These are phyloP conservation scores for Lepidocyrtinus sp. DNA, from an alignment of 2,888 invertebrate genomes.

Conservation along the genomic window DNA sequence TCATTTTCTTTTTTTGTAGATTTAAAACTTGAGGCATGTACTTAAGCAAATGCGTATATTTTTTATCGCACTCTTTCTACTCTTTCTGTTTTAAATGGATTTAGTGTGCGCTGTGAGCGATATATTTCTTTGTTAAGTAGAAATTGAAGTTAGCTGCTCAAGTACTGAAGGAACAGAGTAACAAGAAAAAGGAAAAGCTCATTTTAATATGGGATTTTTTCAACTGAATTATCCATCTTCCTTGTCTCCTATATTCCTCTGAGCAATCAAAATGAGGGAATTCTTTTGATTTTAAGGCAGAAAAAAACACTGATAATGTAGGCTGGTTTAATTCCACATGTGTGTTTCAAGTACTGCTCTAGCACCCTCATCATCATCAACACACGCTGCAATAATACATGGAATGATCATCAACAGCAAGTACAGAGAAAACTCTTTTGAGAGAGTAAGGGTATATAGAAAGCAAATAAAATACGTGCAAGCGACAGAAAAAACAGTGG, in stretches of 20 bases:
- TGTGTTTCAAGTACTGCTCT: conserved; percentile 38
- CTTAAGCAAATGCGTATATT: conserved; percentile 40
- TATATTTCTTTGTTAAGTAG: conserved; percentile 45
- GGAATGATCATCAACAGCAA: conserved; percentile 3
- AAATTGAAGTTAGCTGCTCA: conserved; percentile 52
- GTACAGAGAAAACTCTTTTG: neutral
- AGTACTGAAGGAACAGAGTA: neutral
- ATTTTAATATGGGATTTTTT: conserved; percentile 30
- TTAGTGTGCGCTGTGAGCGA: conserved; percentile 26
- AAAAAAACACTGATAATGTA: conserved; percentile 44
- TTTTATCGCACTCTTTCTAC: conserved; percentile 16
- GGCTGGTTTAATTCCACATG: conserved; percentile 49
- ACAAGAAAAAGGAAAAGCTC: conserved; percentile 39
- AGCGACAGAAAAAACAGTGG: neutral
- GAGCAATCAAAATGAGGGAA: conserved; percentile 56
- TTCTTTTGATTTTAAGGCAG: conserved; percentile 50
- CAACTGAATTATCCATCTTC: neutral
- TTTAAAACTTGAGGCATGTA: conserved; percentile 44
- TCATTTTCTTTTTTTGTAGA: conserved; percentile 37
- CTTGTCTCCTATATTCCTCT: conserved; percentile 47
- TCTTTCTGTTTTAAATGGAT: conserved; percentile 50
- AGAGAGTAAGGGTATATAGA: no score
- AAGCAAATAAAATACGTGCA: conserved; percentile 50
- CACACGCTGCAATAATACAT: conserved; percentile 11
- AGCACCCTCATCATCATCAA: neutral